A percentile compares a stretch with the other conserved stretches of the same genome.
Evolutionary conservation across 2,113 vertebrate species (phyloP).

Genomic region (Channa maculata): DNA sequence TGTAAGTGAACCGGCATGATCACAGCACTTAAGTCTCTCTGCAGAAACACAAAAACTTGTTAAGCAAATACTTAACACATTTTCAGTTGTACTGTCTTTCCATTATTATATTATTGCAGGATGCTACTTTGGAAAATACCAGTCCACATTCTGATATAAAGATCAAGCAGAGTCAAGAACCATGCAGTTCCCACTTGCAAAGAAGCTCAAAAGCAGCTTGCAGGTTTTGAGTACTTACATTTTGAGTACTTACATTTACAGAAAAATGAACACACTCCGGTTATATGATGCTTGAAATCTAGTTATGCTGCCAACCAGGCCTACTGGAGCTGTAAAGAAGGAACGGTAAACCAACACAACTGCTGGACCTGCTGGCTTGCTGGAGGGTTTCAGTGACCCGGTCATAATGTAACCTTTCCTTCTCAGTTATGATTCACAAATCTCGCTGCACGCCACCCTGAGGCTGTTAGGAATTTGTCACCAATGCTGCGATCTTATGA

Average conservation of each 20-base stretch:
- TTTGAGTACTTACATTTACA: not conserved
- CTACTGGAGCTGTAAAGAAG: conserved; percentile 35
- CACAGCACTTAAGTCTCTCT: not conserved
- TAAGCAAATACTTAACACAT: conserved; percentile 18
- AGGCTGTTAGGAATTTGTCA: conserved; percentile 61
- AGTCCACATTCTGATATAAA: not conserved
- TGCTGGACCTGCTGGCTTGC: conserved; percentile 46
- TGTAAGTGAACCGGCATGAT: conserved; percentile 24
- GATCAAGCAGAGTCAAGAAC: not conserved
- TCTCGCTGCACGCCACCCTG: conserved; percentile 29
- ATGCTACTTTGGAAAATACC: conserved; percentile 24
- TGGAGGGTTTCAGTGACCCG: conserved; percentile 61
- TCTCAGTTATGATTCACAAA: conserved; percentile 62
- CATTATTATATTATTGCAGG: not conserved
- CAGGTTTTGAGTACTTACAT: conserved; percentile 34
- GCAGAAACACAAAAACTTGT: conserved; percentile 20
- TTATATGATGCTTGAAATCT: conserved; percentile 72
- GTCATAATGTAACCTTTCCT: conserved; percentile 70
- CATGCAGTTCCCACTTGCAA: not conserved
- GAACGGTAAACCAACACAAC: conserved; percentile 51
- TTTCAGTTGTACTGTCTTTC: not conserved
- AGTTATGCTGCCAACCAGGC: conserved; percentile 41
- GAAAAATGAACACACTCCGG: conserved; percentile 37
- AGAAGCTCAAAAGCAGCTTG: conserved; percentile 30
- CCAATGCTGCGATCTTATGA: conserved; percentile 30